Evolutionary conservation across 2,113 vertebrate species (phyloP), one percentile per base, ranked within the genome.

Genomic region (Sander vitreus): DNA sequence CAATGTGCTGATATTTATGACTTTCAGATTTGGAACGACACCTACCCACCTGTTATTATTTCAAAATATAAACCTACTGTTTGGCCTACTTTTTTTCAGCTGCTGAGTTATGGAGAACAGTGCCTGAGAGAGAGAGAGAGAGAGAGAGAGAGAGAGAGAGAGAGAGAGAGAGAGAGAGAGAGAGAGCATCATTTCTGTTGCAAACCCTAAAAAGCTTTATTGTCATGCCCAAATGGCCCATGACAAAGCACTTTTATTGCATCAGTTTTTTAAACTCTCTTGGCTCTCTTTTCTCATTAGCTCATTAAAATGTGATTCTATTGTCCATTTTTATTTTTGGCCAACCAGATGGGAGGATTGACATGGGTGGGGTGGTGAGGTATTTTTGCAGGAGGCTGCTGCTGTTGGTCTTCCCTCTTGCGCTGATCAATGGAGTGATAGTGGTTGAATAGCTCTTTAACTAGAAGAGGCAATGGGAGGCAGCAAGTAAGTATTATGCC

Each of bases 341-440:
- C 39, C 47, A 83, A 88, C 80, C 85, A 86, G 88, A 91, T 77
- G 81, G 85, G 76, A 84, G 80, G 80, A 51, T 72, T 73, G 74
- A 65, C 65, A 58, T 39, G 66, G 59, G 51, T 18, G 51, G 45
- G 33, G 13, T 63, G 68, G 59, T 54, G 70, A 66, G 12, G 51
- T 72, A 39, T 55, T 69, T 74, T 76, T 48, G 72, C 65, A 39
- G 67, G 78, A 85, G 73, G 76, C 51, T 54, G 27, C 55, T 72
- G 68, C 66, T 64, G 68, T 16, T 80, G 63, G 33, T 30, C 43
- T 74, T 71, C 48, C 39, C 43, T 74, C 50, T 53, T 50, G 39
- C 7, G 10, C 45, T 64, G 65, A 86, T 73, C 58, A 73, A 51
- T 84, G 48, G 16, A 54, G 62, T 77, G 54, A 71, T 78, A 39